A percentile compares a stretch with the other conserved stretches of the same genome.
These are phyloP conservation scores for Zosterops pallidus DNA, from an alignment of 2,113 vertebrate genomes.

Conservation along the genomic window DNA sequence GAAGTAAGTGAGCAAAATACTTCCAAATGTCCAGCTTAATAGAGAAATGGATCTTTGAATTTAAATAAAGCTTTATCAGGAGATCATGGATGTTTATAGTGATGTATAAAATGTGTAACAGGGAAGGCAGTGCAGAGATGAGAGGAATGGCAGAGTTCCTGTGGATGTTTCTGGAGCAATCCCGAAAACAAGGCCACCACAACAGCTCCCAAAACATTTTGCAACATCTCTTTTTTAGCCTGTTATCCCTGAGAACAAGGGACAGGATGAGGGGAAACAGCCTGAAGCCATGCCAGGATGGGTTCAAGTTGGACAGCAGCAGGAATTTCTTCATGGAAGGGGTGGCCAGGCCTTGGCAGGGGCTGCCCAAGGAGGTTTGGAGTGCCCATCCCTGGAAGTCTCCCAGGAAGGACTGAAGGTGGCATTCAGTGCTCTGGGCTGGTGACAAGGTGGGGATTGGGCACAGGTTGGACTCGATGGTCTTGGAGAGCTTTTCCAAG, in stretches of 20 bases:
- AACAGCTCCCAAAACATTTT: not conserved
- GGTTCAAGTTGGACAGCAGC: not conserved
- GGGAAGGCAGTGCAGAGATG: not conserved
- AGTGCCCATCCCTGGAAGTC: not conserved
- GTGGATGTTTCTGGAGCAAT: not conserved
- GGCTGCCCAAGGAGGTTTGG: not conserved
- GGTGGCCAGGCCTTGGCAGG: not conserved
- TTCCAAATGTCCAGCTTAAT: not conserved
- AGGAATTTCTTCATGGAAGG: not conserved
- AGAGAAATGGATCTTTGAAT: not conserved
- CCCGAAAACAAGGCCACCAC: not conserved
- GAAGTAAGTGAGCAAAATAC: not conserved
- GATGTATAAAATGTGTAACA: not conserved
- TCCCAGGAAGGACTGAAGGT: not conserved
- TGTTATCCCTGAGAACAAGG: not conserved
- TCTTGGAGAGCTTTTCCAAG: not conserved
- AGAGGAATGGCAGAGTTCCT: not conserved
- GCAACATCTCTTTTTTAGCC: not conserved
- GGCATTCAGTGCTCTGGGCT: not conserved
- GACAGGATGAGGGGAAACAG: not conserved
- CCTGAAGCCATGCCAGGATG: not conserved
- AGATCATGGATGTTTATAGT: not conserved
- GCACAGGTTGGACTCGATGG: accelerated
- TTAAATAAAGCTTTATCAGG: not conserved
- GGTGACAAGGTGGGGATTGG: not conserved